Evolutionary conservation across 2,797 vertebrate genomes (phyloP).

Genomic region (Acomys russatus): DNA sequence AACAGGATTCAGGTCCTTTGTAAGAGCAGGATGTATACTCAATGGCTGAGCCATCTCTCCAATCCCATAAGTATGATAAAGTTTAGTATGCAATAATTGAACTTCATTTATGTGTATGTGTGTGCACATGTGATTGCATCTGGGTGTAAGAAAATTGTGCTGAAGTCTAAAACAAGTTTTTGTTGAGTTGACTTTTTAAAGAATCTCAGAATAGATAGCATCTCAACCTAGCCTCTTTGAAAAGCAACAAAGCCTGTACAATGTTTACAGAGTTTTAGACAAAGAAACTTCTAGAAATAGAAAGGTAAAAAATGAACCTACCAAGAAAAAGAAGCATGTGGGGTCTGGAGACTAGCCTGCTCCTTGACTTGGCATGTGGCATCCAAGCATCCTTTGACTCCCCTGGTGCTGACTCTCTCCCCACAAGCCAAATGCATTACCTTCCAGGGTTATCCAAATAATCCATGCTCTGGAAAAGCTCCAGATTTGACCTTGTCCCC

Average conservation of each 20-base stretch:
- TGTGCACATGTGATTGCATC: neutral
- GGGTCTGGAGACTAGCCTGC: rapidly evolving
- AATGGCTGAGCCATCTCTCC: neutral
- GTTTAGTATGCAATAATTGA: neutral
- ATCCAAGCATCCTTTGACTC: neutral
- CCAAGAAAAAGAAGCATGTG: neutral
- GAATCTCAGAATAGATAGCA: neutral
- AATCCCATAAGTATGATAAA: neutral
- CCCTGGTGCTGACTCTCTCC: neutral
- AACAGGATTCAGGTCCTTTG: neutral
- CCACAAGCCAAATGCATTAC: neutral
- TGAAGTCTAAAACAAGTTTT: neutral
- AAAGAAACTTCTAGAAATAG: neutral
- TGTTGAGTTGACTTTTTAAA: neutral
- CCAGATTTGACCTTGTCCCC: neutral
- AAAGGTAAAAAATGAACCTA: neutral
- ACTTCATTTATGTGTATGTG: neutral
- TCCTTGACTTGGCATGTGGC: neutral
- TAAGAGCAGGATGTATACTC: neutral
- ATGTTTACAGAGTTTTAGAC: slow-evolving; percentile 26
- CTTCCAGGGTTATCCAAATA: neutral
- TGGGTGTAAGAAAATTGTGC: neutral
- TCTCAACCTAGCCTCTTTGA: neutral
- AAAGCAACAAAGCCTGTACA: neutral
- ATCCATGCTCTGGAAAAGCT: neutral